Evolutionary conservation across 2,113 vertebrate species (phyloP).

Genomic region (Rhagologus leucostigma): DNA sequence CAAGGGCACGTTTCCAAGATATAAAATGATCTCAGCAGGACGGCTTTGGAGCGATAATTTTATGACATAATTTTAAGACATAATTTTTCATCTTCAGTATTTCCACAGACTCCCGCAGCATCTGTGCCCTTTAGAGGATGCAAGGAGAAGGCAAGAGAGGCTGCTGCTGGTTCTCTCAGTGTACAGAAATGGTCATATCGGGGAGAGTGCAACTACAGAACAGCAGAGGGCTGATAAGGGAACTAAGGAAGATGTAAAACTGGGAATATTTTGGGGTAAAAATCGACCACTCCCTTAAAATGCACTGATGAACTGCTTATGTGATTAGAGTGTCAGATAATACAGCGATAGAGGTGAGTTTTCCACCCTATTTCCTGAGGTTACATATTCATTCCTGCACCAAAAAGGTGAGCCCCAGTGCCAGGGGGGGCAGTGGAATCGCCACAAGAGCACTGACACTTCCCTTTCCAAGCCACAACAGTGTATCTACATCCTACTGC

Average conservation of each 20-base stretch:
- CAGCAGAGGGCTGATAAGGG: background rate
- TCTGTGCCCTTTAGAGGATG: background rate
- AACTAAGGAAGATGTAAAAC: background rate
- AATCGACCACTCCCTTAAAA: slow-evolving; percentile 18
- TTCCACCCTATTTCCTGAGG: slow-evolving; percentile 71
- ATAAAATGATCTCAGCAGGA: background rate
- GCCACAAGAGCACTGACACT: background rate
- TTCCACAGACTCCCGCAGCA: background rate
- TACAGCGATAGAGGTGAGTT: slow-evolving; percentile 39
- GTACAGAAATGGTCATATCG: background rate
- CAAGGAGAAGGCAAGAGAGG: background rate
- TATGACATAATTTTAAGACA: background rate
- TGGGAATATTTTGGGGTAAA: slow-evolving; percentile 16
- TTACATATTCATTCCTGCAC: background rate
- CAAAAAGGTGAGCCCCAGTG: background rate
- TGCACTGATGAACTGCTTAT: slow-evolving; percentile 29
- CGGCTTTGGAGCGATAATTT: background rate
- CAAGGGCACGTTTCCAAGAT: background rate
- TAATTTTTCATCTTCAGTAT: background rate
- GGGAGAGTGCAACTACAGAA: background rate
- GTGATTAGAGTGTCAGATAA: slow-evolving; percentile 45
- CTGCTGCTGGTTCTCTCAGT: background rate
- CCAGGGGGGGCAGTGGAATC: background rate
- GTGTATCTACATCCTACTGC: background rate
- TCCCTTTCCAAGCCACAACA: background rate